These are phyloP conservation scores for Microctenopoma steveboyesi DNA, from an alignment of 2,797 vertebrate genomes.

Conservation along the genomic window DNA sequence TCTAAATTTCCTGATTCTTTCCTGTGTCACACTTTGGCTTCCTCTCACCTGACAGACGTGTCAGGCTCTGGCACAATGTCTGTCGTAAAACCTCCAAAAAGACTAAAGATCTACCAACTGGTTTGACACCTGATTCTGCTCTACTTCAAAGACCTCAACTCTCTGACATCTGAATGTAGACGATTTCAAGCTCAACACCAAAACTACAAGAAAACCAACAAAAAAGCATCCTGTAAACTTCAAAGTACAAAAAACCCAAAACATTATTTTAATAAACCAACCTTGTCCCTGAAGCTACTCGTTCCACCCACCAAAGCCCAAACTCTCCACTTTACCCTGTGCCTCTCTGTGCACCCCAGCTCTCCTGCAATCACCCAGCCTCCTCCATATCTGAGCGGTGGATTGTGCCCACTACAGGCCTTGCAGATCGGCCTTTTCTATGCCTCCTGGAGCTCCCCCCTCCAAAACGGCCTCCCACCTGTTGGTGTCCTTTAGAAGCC, in stretches of 20 bases:
- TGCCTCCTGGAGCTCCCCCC: slow-evolving; percentile 80
- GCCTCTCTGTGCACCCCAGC: slow-evolving; percentile 49
- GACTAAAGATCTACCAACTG: slow-evolving; percentile 33
- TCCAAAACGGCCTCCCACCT: slow-evolving; percentile 88
- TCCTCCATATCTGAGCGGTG: slow-evolving; percentile 71
- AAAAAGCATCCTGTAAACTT: no score
- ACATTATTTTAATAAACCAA: not conserved
- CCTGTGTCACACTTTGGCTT: slow-evolving; percentile 59
- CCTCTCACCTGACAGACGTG: slow-evolving; percentile 59
- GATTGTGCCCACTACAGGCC: slow-evolving; percentile 81
- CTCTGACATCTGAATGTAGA: not conserved
- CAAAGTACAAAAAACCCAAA: no score
- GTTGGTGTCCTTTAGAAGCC: slow-evolving; percentile 94
- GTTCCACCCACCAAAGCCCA: slow-evolving; percentile 6
- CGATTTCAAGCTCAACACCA: not conserved
- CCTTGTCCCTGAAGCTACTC: slow-evolving; percentile 23
- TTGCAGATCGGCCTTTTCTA: slow-evolving; percentile 84
- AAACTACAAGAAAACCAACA: no score
- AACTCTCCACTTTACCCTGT: slow-evolving; percentile 29
- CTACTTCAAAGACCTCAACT: not conserved
- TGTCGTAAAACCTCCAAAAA: slow-evolving; percentile 49
- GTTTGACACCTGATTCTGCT: slow-evolving; percentile 25
- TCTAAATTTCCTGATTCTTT: slow-evolving; percentile 43
- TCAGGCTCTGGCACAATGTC: slow-evolving; percentile 38
- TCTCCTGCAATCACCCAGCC: slow-evolving; percentile 64